Base-by-base conservation (phyloP, 1,140 invertebrate genomes). In the Saccostrea cuccullata region DNA sequence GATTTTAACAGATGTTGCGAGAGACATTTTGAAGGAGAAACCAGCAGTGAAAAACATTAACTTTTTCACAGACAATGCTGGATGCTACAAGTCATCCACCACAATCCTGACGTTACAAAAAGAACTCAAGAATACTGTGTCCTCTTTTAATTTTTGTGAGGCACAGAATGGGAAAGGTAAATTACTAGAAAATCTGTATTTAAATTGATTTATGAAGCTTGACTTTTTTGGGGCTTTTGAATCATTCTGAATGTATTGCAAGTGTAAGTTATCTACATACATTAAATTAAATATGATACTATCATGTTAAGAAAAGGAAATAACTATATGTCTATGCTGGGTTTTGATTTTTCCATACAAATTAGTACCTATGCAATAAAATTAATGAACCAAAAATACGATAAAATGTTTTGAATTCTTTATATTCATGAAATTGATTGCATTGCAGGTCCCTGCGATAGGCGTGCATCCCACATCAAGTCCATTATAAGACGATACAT, bases 101-200 rank as follows among this genome's bases (percentile, higher is more conserved):
- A 40, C 73, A 20, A 26, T 77, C 13, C 17, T 26, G 13, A 13
- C 15, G 23, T n/a, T 77, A 30, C 17, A 23, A n/a, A 26, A 77
- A 26, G 73, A 77, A n/a, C 23, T 77, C 13, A 13, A 13, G 17
- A n/a, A 77, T 5, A 77, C 13, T n/a, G n/a, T 77, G 0, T 13
- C 23, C 3, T 77, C 73, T 15, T 77, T 20, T 26, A 77, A 77
- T n/a, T 77, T 77, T 40, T 77, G 17, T 5, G 73, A 77, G 23
- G 73, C 73, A 77, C 73, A 77, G 73, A 77, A 77, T 6, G 23
- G 73, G 8, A 77, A 77, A 77, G 73, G 73, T 55, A 77, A 20
- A 15, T n/a, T n/a, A n/a, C n/a, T n/a, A 11, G 11, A 15, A 12
- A 15, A n/a, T n/a, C 11, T 15, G n/a, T 77, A 77, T 11, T 11